phyloP scores from a whole-genome alignment of 2,113 vertebrate species.

The Indicator maculatus region DNA sequence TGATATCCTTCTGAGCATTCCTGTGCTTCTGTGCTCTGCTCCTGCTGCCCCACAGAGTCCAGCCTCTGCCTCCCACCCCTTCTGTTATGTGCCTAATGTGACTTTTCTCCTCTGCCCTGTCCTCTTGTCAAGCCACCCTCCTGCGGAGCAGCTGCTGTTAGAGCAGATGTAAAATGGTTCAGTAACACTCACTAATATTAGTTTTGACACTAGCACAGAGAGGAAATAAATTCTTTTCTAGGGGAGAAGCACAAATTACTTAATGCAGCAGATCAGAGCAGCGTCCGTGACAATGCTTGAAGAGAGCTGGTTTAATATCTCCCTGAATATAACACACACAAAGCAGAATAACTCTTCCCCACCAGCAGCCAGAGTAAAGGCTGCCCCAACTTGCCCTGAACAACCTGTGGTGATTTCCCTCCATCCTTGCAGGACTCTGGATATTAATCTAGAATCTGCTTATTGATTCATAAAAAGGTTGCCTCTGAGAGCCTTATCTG shows the following conservation, averaged over 20 bases:
- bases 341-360: background rate
- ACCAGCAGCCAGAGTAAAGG: background rate
- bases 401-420: background rate
- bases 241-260: conserved; percentile 47
- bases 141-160: conserved; percentile 19
- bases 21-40: background rate
- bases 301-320: background rate
- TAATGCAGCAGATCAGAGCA: conserved; percentile 43
- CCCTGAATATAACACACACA: background rate
- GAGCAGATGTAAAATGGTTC: conserved; percentile 55
- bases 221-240: conserved; percentile 58
- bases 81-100: background rate
- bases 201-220: conserved; percentile 23
- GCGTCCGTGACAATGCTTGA: background rate
- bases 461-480: background rate
- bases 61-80: background rate
- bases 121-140: conserved; percentile 32
- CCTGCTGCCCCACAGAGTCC: background rate
- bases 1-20: background rate
- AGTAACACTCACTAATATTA: conserved; percentile 17
- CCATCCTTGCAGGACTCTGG: background rate
- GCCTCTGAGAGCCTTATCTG: background rate
- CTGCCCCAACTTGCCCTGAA: background rate
- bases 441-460: background rate
- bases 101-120: conserved; percentile 47